Percentiles rank a stretch among this genome's conserved stretches.
Evolutionary conservation across 2,113 vertebrate genomes (phyloP).

Genomic region (Myotis brandtii): DNA sequence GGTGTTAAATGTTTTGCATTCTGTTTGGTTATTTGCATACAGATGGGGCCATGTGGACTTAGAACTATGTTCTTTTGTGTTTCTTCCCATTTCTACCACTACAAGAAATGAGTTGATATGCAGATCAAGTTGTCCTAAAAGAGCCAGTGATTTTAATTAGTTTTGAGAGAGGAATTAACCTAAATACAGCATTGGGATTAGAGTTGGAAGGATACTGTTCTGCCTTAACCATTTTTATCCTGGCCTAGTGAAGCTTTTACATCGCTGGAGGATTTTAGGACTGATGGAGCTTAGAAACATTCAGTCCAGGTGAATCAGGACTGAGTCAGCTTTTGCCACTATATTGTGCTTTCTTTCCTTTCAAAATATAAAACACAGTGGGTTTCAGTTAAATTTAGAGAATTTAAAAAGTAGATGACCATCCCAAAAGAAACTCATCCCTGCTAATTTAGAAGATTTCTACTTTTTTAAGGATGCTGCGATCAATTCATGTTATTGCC

Average conservation of each 20-base stretch:
- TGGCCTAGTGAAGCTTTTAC: background rate
- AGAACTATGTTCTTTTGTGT: conserved; percentile 40
- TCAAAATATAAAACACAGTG: conserved; percentile 13
- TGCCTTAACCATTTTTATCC: conserved; percentile 21
- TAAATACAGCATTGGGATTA: conserved; percentile 39
- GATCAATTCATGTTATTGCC: background rate
- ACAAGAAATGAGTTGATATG: conserved; percentile 58
- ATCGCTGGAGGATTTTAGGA: background rate
- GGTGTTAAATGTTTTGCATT: conserved; percentile 34
- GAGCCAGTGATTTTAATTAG: conserved; percentile 66
- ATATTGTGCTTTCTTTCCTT: background rate
- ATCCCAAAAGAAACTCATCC: background rate
- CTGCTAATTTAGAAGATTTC: background rate
- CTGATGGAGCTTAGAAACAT: background rate
- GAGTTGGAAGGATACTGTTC: conserved; percentile 4
- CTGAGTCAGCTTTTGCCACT: background rate
- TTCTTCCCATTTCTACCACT: conserved; percentile 39
- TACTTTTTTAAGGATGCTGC: background rate
- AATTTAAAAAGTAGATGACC: background rate
- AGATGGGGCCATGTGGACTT: conserved; percentile 59
- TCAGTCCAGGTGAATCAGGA: background rate
- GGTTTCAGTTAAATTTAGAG: background rate
- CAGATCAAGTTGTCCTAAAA: conserved; percentile 62
- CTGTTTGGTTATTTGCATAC: conserved; percentile 63
- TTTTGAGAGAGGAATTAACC: conserved; percentile 56